phyloP scores from a whole-genome alignment of 2,888 invertebrate species.

The Mythimna loreyi region DNA sequence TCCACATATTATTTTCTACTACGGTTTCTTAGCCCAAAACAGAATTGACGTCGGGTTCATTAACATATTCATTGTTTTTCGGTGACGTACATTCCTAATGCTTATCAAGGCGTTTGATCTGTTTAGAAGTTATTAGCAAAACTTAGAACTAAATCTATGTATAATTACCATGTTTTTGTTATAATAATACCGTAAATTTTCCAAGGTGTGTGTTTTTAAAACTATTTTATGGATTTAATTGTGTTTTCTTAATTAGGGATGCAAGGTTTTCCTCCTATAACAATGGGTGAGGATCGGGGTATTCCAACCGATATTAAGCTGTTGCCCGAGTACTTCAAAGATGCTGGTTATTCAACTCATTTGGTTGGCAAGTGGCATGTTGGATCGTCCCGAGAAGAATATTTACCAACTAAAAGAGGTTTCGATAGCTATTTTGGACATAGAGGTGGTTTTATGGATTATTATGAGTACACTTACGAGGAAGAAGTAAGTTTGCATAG shows the following conservation, averaged over 20 bases:
- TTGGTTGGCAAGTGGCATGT: constrained; percentile 96
- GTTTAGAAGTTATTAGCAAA: background rate
- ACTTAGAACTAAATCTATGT: background rate
- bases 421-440: constrained; percentile 97
- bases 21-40: background rate
- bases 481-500: constrained; percentile 75
- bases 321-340: constrained; percentile 92
- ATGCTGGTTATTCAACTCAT: constrained; percentile 93
- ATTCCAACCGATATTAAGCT: constrained; percentile 87
- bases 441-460: constrained; percentile 95
- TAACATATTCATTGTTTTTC: background rate
- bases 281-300: constrained; percentile 84
- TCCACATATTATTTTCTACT: background rate
- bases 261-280: constrained; percentile 86
- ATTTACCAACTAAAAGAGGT: constrained; percentile 93
- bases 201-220: background rate
- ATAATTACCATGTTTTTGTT: background rate
- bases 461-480: constrained; percentile 91
- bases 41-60: background rate
- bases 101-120: constrained; percentile 7
- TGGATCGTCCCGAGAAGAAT: constrained; percentile 88
- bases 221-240: background rate
- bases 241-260: constrained; percentile 72
- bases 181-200: background rate
- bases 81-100: background rate